Percentiles rank a stretch among this genome's conserved stretches.
phyloP scores from a whole-genome alignment of 1,140 invertebrate genomes.

The Cotesia typhae region DNA sequence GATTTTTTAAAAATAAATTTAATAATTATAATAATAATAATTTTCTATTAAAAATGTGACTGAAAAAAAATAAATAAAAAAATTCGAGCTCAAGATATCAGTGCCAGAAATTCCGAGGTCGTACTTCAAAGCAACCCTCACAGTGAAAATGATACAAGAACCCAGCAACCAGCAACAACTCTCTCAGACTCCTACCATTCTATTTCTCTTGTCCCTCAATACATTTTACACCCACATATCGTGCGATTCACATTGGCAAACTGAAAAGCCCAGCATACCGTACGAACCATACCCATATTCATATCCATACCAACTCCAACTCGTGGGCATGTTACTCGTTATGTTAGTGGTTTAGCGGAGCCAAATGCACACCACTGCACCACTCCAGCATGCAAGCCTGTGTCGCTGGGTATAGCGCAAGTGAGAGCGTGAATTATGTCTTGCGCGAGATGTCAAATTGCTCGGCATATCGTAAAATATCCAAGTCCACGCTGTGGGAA shows the following conservation, averaged over 20 bases:
- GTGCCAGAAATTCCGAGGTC: no score
- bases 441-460: slow-evolving; percentile 67
- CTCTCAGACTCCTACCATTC: not conserved
- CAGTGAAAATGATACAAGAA: not conserved
- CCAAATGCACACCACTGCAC: not conserved
- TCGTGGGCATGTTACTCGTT: not conserved
- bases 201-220: slow-evolving; percentile 27
- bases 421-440: slow-evolving; percentile 65
- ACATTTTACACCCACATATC: slow-evolving; percentile 36
- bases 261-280: no score
- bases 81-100: not conserved
- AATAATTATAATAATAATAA: slow-evolving; percentile 1
- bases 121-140: no score
- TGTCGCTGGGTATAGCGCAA: slow-evolving; percentile 28
- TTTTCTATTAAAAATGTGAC: not conserved
- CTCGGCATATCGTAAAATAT: slow-evolving; percentile 68
- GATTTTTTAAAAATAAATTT: slow-evolving; percentile 3
- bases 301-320: not conserved
- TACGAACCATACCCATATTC: not conserved
- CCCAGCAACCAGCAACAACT: not conserved
- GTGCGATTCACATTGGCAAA: slow-evolving; percentile 16
- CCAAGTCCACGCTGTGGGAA: slow-evolving; percentile 66
- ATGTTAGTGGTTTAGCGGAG: no score
- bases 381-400: not conserved
- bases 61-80: slow-evolving; percentile 16